Base-by-base conservation (phyloP, 1,140 invertebrate genomes). In the Drosophila navojoa region DNA sequence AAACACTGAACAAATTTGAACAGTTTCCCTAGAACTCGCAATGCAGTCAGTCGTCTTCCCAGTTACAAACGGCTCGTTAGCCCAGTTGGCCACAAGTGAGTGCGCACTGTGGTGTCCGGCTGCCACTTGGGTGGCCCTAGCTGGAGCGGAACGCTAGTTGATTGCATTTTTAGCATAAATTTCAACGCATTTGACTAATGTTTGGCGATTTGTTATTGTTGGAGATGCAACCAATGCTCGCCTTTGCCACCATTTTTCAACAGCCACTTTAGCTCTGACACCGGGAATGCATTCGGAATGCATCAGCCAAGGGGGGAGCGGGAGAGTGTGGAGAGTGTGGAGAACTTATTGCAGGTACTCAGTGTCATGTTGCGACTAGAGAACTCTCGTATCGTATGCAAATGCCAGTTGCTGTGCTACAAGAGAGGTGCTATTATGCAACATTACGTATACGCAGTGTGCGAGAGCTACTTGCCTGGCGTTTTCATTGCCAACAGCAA, bases 111-210 rank as follows among this genome's bases (percentile, higher is more conserved):
- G 44, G 72, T 29, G 54, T 11, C 5, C 35, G 15, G n/a, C 63
- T 49, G 72, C 68, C 82, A 89, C 82, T 86, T 86, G 82, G 82
- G 82, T 86, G 82, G 76, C 66, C 72, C 60, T 77, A 70, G 84
- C 67, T 87, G 71, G 69, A 86, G 79, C 82, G 84, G 69, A 89
- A 89, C 85, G 80, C 85, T 70, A 89, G 80, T 75, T 90, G 84
- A 89, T 89, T 89, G 84, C 84, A 89, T 89, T 89, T 89, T 89
- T 78, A 90, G 84, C 84, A 89, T 89, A 89, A 89, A 89, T 89
- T 89, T 89, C 79, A 89, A 89, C 84, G 85, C 85, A 89, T 84
- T 89, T 87, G 84, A 87, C 84, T 87, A 87, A 87, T 87, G 84
- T 84, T 64, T 64, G 54, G 70, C 77, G 71, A 87, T 87, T 87